phyloP scores from a whole-genome alignment of 2,113 vertebrate species.

The Muntiacus muntjak region DNA sequence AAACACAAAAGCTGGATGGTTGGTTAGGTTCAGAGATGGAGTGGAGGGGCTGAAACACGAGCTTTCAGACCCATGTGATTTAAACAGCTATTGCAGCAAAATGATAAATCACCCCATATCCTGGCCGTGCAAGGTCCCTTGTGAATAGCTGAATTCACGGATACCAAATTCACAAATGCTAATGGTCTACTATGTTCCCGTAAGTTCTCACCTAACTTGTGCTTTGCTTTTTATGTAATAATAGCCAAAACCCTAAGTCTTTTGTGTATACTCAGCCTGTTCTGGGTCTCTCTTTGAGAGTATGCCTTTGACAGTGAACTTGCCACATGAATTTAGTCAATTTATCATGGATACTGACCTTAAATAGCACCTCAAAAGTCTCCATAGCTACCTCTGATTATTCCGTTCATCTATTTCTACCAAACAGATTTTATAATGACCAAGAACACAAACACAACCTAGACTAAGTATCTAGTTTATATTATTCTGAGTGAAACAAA shows the following conservation, averaged over 20 bases:
- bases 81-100: not conserved
- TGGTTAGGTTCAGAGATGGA: constrained; percentile 11
- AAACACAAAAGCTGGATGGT: constrained; percentile 33
- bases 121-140: not conserved
- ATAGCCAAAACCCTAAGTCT: not conserved
- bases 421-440: constrained; percentile 28
- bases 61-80: constrained; percentile 25
- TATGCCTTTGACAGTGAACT: constrained; percentile 47
- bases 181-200: not conserved
- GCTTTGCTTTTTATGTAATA: constrained; percentile 8
- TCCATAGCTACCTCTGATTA: constrained; percentile 14
- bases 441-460: constrained; percentile 3
- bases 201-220: constrained; percentile 45
- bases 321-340: constrained; percentile 27
- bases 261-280: constrained; percentile 38
- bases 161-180: constrained; percentile 49
- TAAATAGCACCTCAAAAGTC: not conserved
- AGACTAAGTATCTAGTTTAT: not conserved
- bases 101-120: constrained; percentile 43
- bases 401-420: constrained; percentile 41
- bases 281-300: constrained; percentile 30
- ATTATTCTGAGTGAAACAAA: not conserved
- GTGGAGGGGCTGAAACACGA: constrained; percentile 33
- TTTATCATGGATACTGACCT: constrained; percentile 10
- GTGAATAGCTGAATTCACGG: constrained; percentile 12